These are phyloP conservation scores for Morus bassanus DNA, from an alignment of 2,797 vertebrate genomes.

Conservation along the genomic window DNA sequence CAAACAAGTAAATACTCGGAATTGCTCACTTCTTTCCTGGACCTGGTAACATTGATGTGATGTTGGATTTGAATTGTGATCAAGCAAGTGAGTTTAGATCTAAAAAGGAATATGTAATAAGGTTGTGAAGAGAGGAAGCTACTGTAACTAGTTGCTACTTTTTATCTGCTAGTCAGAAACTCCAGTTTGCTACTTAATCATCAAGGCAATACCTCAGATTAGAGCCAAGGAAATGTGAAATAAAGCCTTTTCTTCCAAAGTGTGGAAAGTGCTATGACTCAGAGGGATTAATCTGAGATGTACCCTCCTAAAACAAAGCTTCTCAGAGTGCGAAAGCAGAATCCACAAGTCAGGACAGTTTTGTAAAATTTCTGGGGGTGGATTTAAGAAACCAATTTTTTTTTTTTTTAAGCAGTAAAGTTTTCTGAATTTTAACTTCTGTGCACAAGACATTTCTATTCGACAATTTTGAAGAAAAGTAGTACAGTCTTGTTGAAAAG, in stretches of 20 bases:
- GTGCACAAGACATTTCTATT: not conserved
- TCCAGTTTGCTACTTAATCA: not conserved
- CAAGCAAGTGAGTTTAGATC: not conserved
- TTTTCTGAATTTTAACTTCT: not conserved
- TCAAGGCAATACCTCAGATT: not conserved
- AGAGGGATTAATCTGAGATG: not conserved
- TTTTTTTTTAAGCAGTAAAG: not conserved
- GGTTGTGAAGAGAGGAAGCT: not conserved
- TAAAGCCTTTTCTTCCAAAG: not conserved
- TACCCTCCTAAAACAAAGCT: not conserved
- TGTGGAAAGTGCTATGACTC: not conserved
- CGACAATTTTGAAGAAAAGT: not conserved
- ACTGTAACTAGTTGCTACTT: not conserved
- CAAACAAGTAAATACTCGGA: not conserved
- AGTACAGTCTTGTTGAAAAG: not conserved
- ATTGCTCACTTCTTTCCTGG: not conserved
- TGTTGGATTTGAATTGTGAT: not conserved
- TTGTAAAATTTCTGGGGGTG: not conserved
- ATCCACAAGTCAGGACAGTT: not conserved
- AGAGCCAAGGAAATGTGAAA: not conserved
- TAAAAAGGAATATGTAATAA: not conserved
- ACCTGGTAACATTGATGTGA: not conserved
- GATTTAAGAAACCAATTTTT: not conserved
- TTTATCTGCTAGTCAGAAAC: not conserved
- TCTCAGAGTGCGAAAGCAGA: not conserved